Percentiles rank a stretch among this genome's conserved stretches.
phyloP scores from a whole-genome alignment of 2,797 vertebrate species.

The Alcedo quadribrachys region DNA sequence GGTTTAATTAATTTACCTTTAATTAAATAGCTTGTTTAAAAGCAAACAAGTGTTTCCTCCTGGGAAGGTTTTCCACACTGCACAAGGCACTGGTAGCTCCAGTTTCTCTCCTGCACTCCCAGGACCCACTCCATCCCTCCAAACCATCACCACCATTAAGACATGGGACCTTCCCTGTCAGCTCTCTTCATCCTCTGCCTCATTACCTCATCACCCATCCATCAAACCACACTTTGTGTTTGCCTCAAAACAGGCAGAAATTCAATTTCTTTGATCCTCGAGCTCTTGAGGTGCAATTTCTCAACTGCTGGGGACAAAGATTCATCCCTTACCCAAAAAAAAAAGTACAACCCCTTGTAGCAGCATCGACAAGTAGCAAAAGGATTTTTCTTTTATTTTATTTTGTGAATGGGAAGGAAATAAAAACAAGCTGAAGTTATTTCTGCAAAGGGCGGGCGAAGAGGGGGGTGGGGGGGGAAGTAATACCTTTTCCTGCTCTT shows the following conservation, averaged over 20 bases:
- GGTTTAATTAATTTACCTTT: background rate
- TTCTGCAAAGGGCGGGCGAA: background rate
- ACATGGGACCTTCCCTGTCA: background rate
- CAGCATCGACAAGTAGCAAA: background rate
- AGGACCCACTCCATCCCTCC: background rate
- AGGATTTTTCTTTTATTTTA: background rate
- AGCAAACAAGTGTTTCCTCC: background rate
- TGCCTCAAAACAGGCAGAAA: background rate
- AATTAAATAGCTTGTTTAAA: background rate
- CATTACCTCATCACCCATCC: background rate
- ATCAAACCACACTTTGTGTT: background rate
- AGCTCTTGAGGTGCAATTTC: background rate
- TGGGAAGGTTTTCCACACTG: background rate
- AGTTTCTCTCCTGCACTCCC: background rate
- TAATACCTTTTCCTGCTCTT: constrained; percentile 18
- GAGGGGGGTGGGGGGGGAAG: background rate
- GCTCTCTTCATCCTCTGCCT: background rate
- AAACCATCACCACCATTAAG: background rate
- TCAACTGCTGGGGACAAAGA: background rate
- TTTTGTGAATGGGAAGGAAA: constrained; percentile 17
- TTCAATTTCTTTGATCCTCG: background rate
- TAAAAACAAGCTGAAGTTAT: constrained; percentile 3
- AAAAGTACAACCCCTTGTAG: background rate
- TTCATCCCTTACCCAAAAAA: background rate
- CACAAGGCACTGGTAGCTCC: background rate